Evolutionary conservation across 1,140 invertebrate species (phyloP).

Genomic region (Ceratosolen solmsi): DNA sequence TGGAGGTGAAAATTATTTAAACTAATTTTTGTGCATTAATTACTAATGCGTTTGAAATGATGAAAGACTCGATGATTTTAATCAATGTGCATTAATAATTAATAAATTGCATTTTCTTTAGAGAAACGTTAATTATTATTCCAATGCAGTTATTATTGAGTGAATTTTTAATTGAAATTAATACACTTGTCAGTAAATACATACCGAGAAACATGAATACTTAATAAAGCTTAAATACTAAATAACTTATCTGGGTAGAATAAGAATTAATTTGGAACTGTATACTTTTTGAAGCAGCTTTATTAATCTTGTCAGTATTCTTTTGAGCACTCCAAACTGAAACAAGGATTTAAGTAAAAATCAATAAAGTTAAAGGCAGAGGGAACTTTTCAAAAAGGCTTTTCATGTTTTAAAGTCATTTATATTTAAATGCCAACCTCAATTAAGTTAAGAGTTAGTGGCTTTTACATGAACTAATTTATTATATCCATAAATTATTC

Average conservation of each 20-base stretch:
- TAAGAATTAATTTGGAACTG: background rate
- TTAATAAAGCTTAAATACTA: background rate
- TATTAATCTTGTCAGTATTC: conserved; percentile 10
- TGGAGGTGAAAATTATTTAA: no score
- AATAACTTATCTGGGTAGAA: background rate
- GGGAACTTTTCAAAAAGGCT: conserved; percentile 39
- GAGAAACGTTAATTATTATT: background rate
- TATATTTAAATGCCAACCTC: conserved; percentile 43
- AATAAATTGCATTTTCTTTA: no score
- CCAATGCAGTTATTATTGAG: background rate
- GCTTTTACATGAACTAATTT: conserved; percentile 21
- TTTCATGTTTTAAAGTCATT: conserved; percentile 42
- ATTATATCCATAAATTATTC: background rate
- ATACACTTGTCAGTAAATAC: background rate
- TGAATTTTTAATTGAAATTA: background rate
- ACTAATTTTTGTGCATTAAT: no score
- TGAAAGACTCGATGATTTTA: no score
- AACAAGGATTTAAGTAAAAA: conserved; percentile 20
- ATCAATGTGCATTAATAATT: no score
- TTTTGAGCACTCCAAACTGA: background rate
- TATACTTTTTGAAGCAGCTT: background rate
- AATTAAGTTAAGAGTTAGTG: conserved; percentile 27
- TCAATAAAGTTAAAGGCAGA: background rate
- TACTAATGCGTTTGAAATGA: no score
- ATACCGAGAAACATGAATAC: background rate